Conservation (phyloP, 2,888 invertebrate genomes). For the Trachelus tabidus region DNA sequence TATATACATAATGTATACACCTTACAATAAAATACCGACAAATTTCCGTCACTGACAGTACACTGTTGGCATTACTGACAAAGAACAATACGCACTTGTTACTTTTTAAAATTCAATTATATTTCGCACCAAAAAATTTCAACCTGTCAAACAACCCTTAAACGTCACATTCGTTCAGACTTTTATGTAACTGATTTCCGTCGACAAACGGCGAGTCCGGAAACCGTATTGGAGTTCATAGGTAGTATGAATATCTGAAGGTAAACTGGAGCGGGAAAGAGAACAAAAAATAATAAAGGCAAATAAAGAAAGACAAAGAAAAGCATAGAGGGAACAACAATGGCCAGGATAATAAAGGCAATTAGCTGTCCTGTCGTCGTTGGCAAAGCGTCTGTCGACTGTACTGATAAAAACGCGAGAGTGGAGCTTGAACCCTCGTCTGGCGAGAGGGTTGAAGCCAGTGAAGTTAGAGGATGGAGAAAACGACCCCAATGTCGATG, state of each 20-base stretch:
- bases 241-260: not conserved
- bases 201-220: not conserved
- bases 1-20: not conserved
- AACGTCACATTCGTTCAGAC: not conserved
- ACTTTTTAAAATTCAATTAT: not conserved
- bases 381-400: conserved; percentile 3
- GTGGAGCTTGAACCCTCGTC: not conserved
- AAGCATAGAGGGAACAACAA: conserved; percentile 28
- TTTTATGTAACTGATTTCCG: not conserved
- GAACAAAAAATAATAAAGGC: not conserved
- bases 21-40: too few relatives aligned
- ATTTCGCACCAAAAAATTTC: not conserved
- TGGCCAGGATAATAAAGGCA: conserved; percentile 34
- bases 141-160: not conserved
- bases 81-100: not conserved
- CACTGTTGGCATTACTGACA: too few relatives aligned
- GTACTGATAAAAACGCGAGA: conserved; percentile 23
- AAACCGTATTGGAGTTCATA: not conserved
- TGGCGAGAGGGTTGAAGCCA: not conserved
- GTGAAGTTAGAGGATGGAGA: not conserved
- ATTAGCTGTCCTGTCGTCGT: conserved; percentile 26
- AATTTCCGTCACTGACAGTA: too few relatives aligned
- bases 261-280: not conserved
- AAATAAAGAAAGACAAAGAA: conserved; percentile 2
- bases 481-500: not conserved